Conservation (phyloP, 2,797 vertebrate genomes). For the Luscinia luscinia region DNA sequence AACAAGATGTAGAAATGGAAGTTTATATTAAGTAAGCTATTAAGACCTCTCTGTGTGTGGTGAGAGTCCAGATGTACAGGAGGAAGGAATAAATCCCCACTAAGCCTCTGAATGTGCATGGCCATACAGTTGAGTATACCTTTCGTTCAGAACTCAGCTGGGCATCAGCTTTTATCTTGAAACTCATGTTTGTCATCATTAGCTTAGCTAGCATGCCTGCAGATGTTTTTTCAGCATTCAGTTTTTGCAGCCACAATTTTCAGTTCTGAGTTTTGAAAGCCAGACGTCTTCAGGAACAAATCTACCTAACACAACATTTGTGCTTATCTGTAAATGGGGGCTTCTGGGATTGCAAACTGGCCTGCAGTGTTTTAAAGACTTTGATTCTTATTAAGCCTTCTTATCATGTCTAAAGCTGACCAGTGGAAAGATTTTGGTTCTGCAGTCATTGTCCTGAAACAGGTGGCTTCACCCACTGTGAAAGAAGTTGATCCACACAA, state of each 20-base stretch:
- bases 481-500: background rate
- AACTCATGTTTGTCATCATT: background rate
- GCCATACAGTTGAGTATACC: background rate
- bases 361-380: background rate
- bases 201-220: background rate
- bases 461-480: background rate
- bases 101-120: background rate
- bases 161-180: conserved; percentile 14
- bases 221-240: background rate
- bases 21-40: conserved; percentile 2
- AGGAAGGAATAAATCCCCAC: background rate
- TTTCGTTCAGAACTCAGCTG: conserved; percentile 7
- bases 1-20: background rate
- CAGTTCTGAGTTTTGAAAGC: background rate
- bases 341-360: background rate
- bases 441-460: background rate
- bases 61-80: background rate
- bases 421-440: background rate
- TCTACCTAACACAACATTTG: background rate
- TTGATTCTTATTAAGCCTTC: background rate
- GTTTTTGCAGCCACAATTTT: background rate
- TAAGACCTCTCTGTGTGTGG: background rate
- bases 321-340: background rate
- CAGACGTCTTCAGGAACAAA: background rate
- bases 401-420: background rate